Percentiles rank a stretch among this genome's conserved stretches.
phyloP scores from a whole-genome alignment of 2,797 vertebrate genomes.

The Syndactyla subalaris region DNA sequence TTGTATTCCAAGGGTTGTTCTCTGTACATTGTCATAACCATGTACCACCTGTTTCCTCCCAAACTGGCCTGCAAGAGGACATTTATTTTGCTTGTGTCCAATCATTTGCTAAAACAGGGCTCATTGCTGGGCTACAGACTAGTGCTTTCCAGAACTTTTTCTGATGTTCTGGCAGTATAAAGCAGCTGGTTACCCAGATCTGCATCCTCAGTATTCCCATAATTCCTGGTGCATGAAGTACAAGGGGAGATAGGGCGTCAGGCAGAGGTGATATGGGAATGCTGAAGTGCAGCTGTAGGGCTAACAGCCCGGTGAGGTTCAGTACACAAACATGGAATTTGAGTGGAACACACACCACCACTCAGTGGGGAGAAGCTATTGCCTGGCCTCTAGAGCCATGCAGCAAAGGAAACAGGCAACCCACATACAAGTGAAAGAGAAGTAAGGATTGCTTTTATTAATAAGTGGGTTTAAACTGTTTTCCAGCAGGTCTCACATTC shows the following conservation, averaged over 20 bases:
- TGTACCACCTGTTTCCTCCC: neutral
- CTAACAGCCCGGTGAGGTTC: neutral
- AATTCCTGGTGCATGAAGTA: neutral
- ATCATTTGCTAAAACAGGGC: neutral
- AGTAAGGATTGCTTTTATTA: neutral
- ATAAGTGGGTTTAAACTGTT: neutral
- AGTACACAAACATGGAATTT: accelerated
- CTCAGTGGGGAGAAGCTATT: neutral
- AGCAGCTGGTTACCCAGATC: neutral
- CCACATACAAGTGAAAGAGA: neutral
- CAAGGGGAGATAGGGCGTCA: neutral
- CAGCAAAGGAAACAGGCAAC: neutral
- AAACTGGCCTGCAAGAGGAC: neutral
- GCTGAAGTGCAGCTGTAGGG: neutral
- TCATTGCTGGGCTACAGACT: neutral
- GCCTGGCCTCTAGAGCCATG: neutral
- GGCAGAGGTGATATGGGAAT: neutral
- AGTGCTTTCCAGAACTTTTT: neutral
- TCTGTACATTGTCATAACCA: neutral
- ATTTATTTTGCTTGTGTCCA: neutral
- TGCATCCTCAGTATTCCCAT: neutral
- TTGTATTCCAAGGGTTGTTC: neutral
- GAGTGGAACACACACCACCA: neutral
- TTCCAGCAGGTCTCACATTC: neutral
- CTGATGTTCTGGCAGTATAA: neutral